Evolutionary conservation across 2,888 invertebrate genomes (phyloP), one percentile per base, ranked within the genome.

Genomic region (Mechanitis messenoides): DNA sequence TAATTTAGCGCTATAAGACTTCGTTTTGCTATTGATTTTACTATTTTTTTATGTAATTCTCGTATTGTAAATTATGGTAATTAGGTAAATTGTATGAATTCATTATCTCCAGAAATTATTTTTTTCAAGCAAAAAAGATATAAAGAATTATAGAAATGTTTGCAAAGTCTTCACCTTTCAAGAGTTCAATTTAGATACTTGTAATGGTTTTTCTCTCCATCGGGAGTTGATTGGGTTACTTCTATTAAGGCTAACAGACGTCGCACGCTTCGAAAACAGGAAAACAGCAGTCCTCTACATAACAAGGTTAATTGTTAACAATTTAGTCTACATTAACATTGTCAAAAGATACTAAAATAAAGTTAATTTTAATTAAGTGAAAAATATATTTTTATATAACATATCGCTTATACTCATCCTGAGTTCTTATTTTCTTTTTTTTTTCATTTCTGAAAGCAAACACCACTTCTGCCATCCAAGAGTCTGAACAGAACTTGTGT

Each of bases 281-380:
- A 50, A 50, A 50, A 50, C 31, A 74, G 72, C 73, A 77, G 76
- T 77, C 79, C 74, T 72, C 76, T 75, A 68, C 74, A 71, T 85
- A 83, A 85, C 79, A 77, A 82, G 77, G 81, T 85, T 84, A 83
- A 76, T 76, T 77, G 79, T 79, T 75, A 75, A 77, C 80, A 79
- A 83, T 84, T 81, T 80, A 80, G 42, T 50, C 31, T 50, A 50
- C 7, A 50, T 7, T 50, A 31, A 50, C 50, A 9, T 31, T 42
- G 42, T 11, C 42, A 9, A 9, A 42, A 42, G 42, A 31, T 50
- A 47, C 11, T 47, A 20, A 50, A 9, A 50, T 31, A 28, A 47
- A 31, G 31, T 9, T 50, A 50, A 31, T 31, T 31, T 31, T 6
- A 2, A 3, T 20, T 20, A 20, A 20, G 20, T 20, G 20, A 20